Conservation (phyloP, 2,888 invertebrate species). For the Phrixothrix hirtus region DNA sequence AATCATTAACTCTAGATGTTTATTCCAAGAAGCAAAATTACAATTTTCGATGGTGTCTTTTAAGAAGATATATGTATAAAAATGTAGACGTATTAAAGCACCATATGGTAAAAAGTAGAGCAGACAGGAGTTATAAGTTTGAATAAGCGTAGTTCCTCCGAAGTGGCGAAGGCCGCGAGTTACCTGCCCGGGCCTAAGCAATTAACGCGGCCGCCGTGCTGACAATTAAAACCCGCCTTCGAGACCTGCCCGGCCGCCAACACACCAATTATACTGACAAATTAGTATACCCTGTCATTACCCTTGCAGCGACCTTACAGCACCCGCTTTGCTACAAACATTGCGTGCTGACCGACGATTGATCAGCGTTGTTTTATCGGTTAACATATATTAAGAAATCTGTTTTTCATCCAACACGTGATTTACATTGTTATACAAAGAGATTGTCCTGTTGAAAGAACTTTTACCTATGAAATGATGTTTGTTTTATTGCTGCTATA, state of each 20-base stretch:
- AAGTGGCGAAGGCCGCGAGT: slow-evolving; percentile 31
- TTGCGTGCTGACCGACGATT: slow-evolving; percentile 31
- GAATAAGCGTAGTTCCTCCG: slow-evolving; percentile 19
- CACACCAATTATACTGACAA: slow-evolving; percentile 54
- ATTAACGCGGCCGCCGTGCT: slow-evolving; percentile 51
- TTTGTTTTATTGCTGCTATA: slow-evolving; percentile 13
- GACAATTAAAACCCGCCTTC: slow-evolving; percentile 53
- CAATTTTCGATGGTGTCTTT: too few species aligned
- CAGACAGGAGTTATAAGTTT: slow-evolving; percentile 23
- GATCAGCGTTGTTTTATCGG: slow-evolving; percentile 33
- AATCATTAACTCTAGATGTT: too few species aligned
- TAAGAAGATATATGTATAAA: too few species aligned
- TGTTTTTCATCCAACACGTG: slow-evolving; percentile 30
- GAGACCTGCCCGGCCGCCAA: slow-evolving; percentile 47
- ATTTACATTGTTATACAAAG: slow-evolving; percentile 25
- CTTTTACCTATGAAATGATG: slow-evolving; percentile 4
- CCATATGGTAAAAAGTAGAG: slow-evolving; percentile 15
- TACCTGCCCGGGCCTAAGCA: slow-evolving; percentile 42
- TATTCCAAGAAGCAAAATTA: too few species aligned
- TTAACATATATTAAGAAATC: slow-evolving; percentile 37
- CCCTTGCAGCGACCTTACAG: slow-evolving; percentile 35
- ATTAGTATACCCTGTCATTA: slow-evolving; percentile 53
- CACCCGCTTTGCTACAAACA: slow-evolving; percentile 30
- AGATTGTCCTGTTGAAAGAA: slow-evolving; percentile 14
- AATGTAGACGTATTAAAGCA: neutral